phyloP scores from a whole-genome alignment of 2,797 vertebrate species.

The Chaenodraco wilsoni region DNA sequence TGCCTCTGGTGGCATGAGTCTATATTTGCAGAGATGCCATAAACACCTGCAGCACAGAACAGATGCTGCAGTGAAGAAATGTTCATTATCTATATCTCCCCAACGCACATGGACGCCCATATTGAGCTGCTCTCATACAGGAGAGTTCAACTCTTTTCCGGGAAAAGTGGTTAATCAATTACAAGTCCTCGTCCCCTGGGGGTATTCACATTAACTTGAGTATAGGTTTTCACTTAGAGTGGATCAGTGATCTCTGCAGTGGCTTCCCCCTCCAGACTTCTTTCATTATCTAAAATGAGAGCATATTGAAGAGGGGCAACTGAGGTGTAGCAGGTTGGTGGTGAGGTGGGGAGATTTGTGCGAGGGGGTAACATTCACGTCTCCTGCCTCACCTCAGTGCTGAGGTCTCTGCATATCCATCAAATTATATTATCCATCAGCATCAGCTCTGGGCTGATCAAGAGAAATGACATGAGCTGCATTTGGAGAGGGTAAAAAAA shows the following conservation, averaged over 20 bases:
- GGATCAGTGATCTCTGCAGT: conserved; percentile 82
- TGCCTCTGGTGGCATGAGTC: conserved; percentile 73
- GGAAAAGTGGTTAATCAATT: conserved; percentile 84
- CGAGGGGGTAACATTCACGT: conserved; percentile 63
- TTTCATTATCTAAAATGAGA: conserved; percentile 84
- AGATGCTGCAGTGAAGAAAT: conserved; percentile 64
- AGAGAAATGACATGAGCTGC: conserved; percentile 56
- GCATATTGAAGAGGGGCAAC: conserved; percentile 72
- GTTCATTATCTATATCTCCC: conserved; percentile 67
- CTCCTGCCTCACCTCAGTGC: conserved; percentile 52
- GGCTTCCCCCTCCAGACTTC: conserved; percentile 78
- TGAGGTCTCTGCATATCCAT: conserved; percentile 51
- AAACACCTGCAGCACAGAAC: conserved; percentile 67
- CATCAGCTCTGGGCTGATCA: conserved; percentile 52
- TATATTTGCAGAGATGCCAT: conserved; percentile 21
- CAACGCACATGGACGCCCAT: conserved; percentile 52
- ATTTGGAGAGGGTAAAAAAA: conserved; percentile 44
- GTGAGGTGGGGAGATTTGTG: conserved; percentile 45
- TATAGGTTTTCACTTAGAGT: conserved; percentile 85
- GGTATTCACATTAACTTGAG: conserved; percentile 83
- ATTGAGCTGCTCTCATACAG: conserved; percentile 73
- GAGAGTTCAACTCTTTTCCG: conserved; percentile 78
- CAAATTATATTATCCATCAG: conserved; percentile 69
- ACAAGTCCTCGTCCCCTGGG: conserved; percentile 77
- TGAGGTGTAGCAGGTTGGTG: conserved; percentile 69